Evolutionary conservation across 35 echinoderm and acorn worm species (phyloP).

Genomic region (Heliocidaris tuberculata): DNA sequence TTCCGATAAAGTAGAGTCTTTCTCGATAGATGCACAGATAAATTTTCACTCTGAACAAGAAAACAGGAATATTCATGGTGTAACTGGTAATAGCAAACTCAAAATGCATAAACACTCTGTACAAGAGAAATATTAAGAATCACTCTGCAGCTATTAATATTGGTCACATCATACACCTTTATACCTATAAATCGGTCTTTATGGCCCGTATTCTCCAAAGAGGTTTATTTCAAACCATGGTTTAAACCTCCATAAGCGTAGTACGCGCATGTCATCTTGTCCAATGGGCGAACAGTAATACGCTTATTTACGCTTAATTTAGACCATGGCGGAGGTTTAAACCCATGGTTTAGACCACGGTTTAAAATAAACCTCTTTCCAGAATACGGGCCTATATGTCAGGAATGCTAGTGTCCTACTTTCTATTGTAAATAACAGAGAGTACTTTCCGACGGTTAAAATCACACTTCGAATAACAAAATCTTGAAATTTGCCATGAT

Average conservation of each 20-base stretch:
- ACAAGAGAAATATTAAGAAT: neutral
- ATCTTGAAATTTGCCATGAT: no score
- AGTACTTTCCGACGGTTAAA: neutral
- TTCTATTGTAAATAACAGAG: neutral
- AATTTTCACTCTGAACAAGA: neutral
- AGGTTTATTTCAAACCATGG: no score
- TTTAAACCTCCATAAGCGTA: no score
- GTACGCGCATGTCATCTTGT: no score
- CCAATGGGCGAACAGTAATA: no score
- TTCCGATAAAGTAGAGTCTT: neutral
- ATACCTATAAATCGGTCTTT: neutral
- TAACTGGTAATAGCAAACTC: neutral
- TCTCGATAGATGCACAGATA: neutral
- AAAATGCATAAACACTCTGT: neutral
- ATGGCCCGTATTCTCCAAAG: no score
- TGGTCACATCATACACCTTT: neutral
- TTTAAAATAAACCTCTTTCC: no score
- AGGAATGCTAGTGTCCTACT: neutral
- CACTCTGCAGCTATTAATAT: neutral
- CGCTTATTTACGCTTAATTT: no score
- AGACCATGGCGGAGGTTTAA: no score
- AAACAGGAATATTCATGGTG: neutral
- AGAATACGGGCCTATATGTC: no score
- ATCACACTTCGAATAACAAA: no score
- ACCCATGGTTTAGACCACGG: no score